phyloP scores from a whole-genome alignment of 2,113 vertebrate genomes.

The Emydocephalus ijimae region DNA sequence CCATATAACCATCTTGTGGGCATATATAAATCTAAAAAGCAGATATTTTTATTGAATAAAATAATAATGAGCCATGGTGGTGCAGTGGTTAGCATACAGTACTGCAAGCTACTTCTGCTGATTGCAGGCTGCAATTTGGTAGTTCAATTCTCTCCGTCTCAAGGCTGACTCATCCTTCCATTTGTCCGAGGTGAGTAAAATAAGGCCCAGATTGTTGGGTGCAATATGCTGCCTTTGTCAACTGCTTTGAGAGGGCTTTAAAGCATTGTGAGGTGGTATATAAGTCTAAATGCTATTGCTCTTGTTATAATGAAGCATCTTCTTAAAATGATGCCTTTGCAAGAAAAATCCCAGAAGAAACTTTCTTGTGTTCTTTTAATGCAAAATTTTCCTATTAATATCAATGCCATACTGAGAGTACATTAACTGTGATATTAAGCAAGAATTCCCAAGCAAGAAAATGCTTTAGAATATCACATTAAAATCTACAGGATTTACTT shows the following conservation, averaged over 20 bases:
- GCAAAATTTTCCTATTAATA: neutral
- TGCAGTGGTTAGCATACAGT: too few species aligned
- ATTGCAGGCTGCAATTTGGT: too few species aligned
- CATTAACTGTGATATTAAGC: neutral
- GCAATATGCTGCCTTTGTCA: too few species aligned
- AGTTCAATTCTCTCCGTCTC: too few species aligned
- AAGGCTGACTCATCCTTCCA: too few species aligned
- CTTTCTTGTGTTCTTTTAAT: neutral
- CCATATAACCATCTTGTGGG: conserved; percentile 25
- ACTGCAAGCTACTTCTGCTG: too few species aligned
- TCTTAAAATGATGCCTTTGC: conserved; percentile 35
- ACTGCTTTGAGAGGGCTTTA: too few species aligned
- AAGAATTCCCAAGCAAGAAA: neutral
- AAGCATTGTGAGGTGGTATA: too few species aligned
- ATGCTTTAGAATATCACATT: neutral
- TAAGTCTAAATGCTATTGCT: too few species aligned
- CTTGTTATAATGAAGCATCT: neutral
- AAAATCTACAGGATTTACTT: neutral
- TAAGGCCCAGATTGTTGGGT: too few species aligned
- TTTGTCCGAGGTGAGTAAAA: too few species aligned
- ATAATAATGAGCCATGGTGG: neutral
- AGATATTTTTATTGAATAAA: conserved; percentile 15
- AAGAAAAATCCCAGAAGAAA: conserved; percentile 19
- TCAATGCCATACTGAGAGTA: neutral
- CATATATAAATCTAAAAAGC: neutral